Evolutionary conservation across 2,797 vertebrate species (phyloP), one percentile per base, ranked within the genome.

Genomic region (Oreonectes daqikongensis): DNA sequence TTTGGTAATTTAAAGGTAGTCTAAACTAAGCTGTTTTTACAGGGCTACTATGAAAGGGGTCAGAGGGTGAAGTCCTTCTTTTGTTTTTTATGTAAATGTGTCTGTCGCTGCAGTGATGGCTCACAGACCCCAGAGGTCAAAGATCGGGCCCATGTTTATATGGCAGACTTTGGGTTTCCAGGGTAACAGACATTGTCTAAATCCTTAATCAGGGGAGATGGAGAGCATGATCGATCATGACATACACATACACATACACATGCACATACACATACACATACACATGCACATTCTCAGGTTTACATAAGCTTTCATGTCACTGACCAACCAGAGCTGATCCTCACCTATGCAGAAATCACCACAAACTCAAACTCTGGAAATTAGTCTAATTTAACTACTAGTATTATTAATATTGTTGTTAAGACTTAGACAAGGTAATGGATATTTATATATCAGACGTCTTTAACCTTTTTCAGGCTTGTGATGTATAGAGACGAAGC

Each of bases 101-200:
- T 40, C 69, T 77, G 77, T 77, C 69, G 8, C 64, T 77, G 28
- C 46, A 63, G 14, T 79, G 73, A 82, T 52, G 67, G 73, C 72
- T 82, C 76, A 73, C 65, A 78, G 81, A 81, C 86, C 82, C 81
- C 46, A 75, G 80, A 75, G 86, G 80, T 83, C 81, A 79, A 71
- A 77, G 76, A 86, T 84, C 80, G 75, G 20, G 68, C 72, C 69
- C 55, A 82, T 90, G 88, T 90, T 90, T 89, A 85, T 86, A 66
- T 80, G 69, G 79, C 78, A 81, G 69, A 75, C 80, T 64, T 63
- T 30, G 53, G 17, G 68, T 79, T 82, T 76, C 79, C 78, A 84
- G 78, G 66, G 44, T 59, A 69, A 80, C 69, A 84, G 81, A 83
- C 82, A 74, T 50, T 48, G 75, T 73, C 57, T 74, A 57, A 73